Evolutionary conservation across 2,888 invertebrate species (phyloP).

Genomic region (Germaria angustata): DNA sequence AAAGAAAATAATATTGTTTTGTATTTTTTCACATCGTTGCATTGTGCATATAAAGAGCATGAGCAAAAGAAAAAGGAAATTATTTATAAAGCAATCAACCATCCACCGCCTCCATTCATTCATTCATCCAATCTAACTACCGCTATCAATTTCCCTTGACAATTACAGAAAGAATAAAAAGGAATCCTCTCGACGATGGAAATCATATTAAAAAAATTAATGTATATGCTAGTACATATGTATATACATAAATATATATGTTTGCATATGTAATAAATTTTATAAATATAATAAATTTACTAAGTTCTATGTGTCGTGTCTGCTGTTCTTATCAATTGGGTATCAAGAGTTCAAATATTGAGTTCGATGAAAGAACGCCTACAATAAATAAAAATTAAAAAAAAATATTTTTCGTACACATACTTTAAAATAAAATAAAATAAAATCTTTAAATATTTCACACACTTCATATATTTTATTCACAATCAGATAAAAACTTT

Average conservation of each 20-base stretch:
- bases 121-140: constrained; percentile 31
- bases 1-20: neutral
- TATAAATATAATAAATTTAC: neutral
- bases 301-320: neutral
- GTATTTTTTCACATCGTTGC: neutral
- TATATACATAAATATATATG: too few species aligned
- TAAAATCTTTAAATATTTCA: neutral
- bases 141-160: constrained; percentile 52
- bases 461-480: neutral
- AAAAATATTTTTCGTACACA: neutral
- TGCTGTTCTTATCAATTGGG: constrained; percentile 37
- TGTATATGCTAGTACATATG: too few species aligned
- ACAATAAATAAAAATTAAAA: neutral
- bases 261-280: too few species aligned
- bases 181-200: constrained; percentile 12
- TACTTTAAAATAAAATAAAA: neutral
- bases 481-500: constrained; percentile 31
- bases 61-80: neutral
- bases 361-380: neutral
- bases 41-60: neutral
- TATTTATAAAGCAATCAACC: constrained; percentile 27
- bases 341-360: constrained; percentile 52
- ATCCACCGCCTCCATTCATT: neutral
- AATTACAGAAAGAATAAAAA: constrained; percentile 52
- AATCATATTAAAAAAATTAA: constrained; percentile 11